Evolutionary conservation across 2,888 invertebrate species (phyloP), one percentile per base, ranked within the genome.

Genomic region (Phengaris arion): DNA sequence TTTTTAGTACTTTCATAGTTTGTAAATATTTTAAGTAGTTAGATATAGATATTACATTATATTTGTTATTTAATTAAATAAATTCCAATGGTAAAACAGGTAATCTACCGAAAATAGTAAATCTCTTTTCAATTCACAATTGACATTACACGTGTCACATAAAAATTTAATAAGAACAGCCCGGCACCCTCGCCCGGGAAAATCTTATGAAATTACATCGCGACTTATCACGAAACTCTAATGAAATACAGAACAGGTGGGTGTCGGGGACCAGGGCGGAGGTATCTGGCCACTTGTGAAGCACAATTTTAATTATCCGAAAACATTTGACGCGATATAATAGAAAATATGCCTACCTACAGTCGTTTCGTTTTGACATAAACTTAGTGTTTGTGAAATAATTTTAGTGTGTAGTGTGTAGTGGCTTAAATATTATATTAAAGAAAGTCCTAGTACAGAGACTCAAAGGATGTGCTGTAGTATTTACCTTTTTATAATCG

Each of bases 201-300:
- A 83, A 89, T 87, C 85, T 88, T 86, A 85, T 88, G 86, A 88
- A 90, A 91, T 84, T 83, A 87, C 90, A 89, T 87, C 87, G 85
- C 85, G 89, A 88, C 89, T 92, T 90, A 91, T 87, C 85, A 85
- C 84, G 82, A 82, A 87, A 88, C 76, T 78, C 78, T 91, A 91
- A 93, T 92, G 91, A 92, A 91, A 91, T 92, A 89, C 86, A 83
- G 86, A 91, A 87, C 90, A 92, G 91, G 91, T 90, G 88, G 89
- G 83, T 85, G 87, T 84, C 83, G 54, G 54, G 54, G 10, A 54
- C 10, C 59, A 8, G 59, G 22, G 0, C 59, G 92, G 35, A 35
- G 35, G 35, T 35, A 35, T 91, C 88, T 86, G 81, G 86, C 87
- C 87, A 88, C 89, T 90, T 90, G 84, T 75, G 74, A 55, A 54